Base-by-base conservation (phyloP, 1,140 invertebrate genomes). In the Bombus impatiens region DNA sequence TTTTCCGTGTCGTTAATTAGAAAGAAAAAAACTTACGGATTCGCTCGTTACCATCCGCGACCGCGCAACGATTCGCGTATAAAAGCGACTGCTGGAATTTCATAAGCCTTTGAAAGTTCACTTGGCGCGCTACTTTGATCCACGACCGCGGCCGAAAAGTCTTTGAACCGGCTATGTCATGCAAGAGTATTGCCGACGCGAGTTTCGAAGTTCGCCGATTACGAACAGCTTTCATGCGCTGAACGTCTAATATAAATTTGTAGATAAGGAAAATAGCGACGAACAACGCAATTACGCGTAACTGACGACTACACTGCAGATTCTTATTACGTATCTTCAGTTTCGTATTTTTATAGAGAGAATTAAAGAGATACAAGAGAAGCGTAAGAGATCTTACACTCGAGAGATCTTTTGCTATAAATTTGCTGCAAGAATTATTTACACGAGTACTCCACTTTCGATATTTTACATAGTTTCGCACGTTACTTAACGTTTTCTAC, bases 131-230 rank as follows among this genome's bases (percentile, higher is more conserved):
- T 62, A 80, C 83, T 85, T 85, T 80, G 78, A 86, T 82, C 71
- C 71, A 22, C 70, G 79, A 42, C 13, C 71, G 28, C 28, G 59
- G 59, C 18, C 37, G 42, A 71, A 65, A 76, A 81, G 78, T 81
- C 78, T 86, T 76, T 82, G 80, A 82, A 65, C 71, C 37, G 32
- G 40, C 59, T 37, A 70, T 40, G 59, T 44, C 84, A 70, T 82
- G 72, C 83, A 72, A 65, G 78, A 85, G 67, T 70, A 37, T 32
- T 25, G 65, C 32, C 28, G 79, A n/a, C 28, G 35, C 77, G 84
- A 87, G 88, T 87, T 86, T 57, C 78, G 25, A 89, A 90, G 70
- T 90, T 90, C 35, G 15, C 53, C 47, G 77, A 86, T 84, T 81
- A 87, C 79, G 62, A 75, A 44, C 18, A 68, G 78, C 79, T 76